Conservation (phyloP, 2,888 invertebrate genomes). For the Aelia acuminata region DNA sequence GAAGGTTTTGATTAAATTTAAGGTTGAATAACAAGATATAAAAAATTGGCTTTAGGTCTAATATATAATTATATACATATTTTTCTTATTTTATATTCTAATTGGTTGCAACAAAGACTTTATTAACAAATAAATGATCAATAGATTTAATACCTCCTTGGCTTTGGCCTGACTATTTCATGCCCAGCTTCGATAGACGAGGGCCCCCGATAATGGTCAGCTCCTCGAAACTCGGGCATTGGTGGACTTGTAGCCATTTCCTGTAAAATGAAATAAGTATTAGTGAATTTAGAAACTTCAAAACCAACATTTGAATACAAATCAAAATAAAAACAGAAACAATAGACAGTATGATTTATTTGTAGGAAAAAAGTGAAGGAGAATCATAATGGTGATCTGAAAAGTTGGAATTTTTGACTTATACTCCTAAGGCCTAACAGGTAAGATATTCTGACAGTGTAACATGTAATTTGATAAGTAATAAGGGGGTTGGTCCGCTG, state of each 20-base stretch:
- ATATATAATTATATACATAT: not conserved
- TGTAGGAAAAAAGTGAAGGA: too few relatives aligned
- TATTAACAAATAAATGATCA: not conserved
- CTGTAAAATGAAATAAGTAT: conserved; percentile 52
- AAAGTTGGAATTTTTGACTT: too few relatives aligned
- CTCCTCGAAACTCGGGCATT: conserved; percentile 69
- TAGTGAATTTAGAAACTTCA: not conserved
- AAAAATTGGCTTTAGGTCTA: not conserved
- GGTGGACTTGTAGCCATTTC: conserved; percentile 67
- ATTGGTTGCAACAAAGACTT: not conserved
- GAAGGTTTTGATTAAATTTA: not conserved
- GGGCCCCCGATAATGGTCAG: conserved; percentile 71
- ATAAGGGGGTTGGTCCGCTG: too few relatives aligned
- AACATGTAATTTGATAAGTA: too few relatives aligned
- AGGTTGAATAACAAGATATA: too few relatives aligned
- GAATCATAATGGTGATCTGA: too few relatives aligned
- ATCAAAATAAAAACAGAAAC: too few relatives aligned
- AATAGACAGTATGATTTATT: too few relatives aligned
- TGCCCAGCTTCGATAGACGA: conserved; percentile 82
- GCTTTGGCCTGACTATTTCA: conserved; percentile 88
- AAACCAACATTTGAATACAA: not conserved
- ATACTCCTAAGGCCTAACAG: too few relatives aligned
- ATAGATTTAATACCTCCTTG: conserved; percentile 77
- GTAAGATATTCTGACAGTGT: too few relatives aligned
- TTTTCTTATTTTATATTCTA: not conserved